These are phyloP conservation scores for Anhinga rufa DNA, from an alignment of 2,113 vertebrate genomes.

Conservation along the genomic window DNA sequence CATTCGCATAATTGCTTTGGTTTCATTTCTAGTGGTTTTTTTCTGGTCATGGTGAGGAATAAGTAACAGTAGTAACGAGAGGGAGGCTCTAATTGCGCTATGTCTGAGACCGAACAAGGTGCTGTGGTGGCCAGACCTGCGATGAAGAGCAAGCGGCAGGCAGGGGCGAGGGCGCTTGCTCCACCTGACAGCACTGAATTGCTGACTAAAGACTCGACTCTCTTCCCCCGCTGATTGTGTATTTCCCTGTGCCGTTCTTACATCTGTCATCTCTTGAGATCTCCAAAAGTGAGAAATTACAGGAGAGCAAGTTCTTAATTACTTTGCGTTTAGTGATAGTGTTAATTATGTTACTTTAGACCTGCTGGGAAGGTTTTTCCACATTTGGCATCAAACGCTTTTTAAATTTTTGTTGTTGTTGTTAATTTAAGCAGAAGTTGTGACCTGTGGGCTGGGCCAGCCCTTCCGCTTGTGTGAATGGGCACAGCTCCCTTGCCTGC, in stretches of 20 bases:
- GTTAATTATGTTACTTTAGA: neutral
- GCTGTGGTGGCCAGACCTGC: rapidly evolving
- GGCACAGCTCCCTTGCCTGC: neutral
- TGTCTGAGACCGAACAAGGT: rapidly evolving
- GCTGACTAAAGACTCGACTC: too few species aligned
- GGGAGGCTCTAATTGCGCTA: neutral
- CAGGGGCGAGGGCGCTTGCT: neutral
- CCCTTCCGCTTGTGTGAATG: too few species aligned
- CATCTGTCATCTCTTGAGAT: neutral
- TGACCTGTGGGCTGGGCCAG: neutral
- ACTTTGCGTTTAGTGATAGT: neutral
- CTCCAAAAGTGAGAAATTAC: neutral
- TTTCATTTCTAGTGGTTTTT: neutral
- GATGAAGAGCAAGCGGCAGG: too few species aligned
- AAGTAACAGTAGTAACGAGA: neutral
- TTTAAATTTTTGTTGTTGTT: neutral
- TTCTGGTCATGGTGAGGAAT: neutral
- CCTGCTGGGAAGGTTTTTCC: neutral
- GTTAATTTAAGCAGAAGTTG: neutral
- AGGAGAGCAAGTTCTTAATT: neutral
- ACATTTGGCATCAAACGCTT: neutral
- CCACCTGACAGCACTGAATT: rapidly evolving
- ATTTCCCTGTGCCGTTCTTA: neutral
- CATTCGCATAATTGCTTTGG: neutral
- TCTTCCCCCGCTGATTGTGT: neutral